These are phyloP conservation scores for Alcis repandata DNA, from an alignment of 2,888 invertebrate genomes.

Conservation along the genomic window DNA sequence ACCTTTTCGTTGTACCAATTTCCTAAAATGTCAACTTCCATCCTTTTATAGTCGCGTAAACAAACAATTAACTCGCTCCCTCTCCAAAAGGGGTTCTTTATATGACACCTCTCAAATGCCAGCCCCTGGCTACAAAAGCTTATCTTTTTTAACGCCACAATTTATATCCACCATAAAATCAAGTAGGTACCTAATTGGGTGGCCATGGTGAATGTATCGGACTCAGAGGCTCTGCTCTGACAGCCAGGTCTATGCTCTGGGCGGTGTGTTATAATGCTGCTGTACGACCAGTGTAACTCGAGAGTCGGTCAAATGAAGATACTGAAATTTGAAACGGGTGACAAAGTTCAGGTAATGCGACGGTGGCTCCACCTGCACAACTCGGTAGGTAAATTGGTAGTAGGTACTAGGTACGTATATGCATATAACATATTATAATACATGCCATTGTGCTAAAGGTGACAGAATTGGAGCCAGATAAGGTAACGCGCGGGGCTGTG, in stretches of 20 bases:
- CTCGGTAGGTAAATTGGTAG: not conserved
- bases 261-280: not conserved
- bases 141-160: conserved; percentile 48
- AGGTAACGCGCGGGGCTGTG: not conserved
- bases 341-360: not conserved
- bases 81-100: conserved; percentile 17
- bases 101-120: conserved; percentile 35
- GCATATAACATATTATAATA: not conserved
- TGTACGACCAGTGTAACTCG: not conserved
- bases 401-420: too few species aligned
- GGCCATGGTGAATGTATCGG: conserved; percentile 30
- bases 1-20: conserved; percentile 10
- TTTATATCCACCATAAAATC: conserved; percentile 48
- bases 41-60: conserved; percentile 16
- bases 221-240: conserved; percentile 3
- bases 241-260: not conserved
- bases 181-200: conserved; percentile 46
- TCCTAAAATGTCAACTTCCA: conserved; percentile 11
- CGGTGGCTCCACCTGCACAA: not conserved
- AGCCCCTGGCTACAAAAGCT: conserved; percentile 26
- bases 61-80: conserved; percentile 27
- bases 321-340: not conserved
- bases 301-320: not conserved
- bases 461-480: conserved; percentile 17
- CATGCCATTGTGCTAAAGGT: conserved; percentile 17